A percentile compares a stretch with the other conserved stretches of the same genome.
Evolutionary conservation across 2,797 vertebrate genomes (phyloP).

Genomic region (Pristis pectinata): DNA sequence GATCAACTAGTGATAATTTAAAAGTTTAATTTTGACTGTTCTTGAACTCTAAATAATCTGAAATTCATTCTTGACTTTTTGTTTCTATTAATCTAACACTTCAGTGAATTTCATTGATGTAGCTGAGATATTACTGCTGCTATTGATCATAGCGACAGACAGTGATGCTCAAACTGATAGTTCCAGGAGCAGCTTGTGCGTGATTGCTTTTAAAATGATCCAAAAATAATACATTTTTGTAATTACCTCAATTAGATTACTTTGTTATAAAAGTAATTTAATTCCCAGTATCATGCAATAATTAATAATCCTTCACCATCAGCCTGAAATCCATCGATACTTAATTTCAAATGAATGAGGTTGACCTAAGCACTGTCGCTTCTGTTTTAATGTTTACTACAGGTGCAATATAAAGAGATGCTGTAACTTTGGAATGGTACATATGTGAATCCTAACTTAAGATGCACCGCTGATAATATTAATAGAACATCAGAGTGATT

Average conservation of each 20-base stretch:
- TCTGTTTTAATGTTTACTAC: conserved; percentile 27
- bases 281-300: neutral
- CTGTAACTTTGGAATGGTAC: conserved; percentile 13
- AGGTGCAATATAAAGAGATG: conserved; percentile 31
- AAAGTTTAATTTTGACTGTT: conserved; percentile 38
- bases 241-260: neutral
- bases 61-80: conserved; percentile 38
- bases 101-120: conserved; percentile 36
- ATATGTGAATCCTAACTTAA: conserved; percentile 20
- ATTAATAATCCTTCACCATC: conserved; percentile 20
- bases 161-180: conserved; percentile 36
- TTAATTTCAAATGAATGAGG: conserved; percentile 25
- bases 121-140: conserved; percentile 29
- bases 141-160: conserved; percentile 32
- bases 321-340: neutral
- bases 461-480: conserved; percentile 37
- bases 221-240: conserved; percentile 7
- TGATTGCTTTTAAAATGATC: conserved; percentile 23
- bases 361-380: neutral
- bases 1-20: conserved; percentile 27
- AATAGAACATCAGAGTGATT: conserved; percentile 42
- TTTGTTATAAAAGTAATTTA: conserved; percentile 28
- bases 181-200: neutral
- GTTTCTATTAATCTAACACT: conserved; percentile 38
- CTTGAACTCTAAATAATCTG: conserved; percentile 38